These are phyloP conservation scores for Sisor rabdophorus DNA, from an alignment of 2,113 vertebrate genomes.

Conservation along the genomic window DNA sequence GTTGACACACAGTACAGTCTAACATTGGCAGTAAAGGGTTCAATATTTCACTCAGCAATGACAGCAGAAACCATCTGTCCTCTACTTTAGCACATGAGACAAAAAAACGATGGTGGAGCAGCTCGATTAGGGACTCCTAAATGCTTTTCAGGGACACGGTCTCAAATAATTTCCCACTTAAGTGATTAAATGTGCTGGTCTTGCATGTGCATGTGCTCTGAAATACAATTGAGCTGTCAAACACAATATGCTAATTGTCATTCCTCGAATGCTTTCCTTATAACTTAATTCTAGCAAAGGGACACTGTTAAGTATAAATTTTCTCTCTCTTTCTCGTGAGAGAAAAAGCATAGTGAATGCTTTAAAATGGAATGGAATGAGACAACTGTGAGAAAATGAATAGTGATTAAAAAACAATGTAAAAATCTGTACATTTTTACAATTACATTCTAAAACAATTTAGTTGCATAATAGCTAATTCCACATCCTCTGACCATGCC, in stretches of 20 bases:
- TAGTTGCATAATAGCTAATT: too few relatives aligned
- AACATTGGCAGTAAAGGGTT: background rate
- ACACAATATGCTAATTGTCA: slow-evolving; percentile 49
- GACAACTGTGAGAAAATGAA: background rate
- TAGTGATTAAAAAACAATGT: background rate
- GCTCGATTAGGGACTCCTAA: slow-evolving; percentile 28
- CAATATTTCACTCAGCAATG: background rate
- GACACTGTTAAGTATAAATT: slow-evolving; percentile 31
- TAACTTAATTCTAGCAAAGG: slow-evolving; percentile 41
- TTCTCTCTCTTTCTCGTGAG: slow-evolving; percentile 15
- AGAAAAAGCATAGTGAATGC: background rate
- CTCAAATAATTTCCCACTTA: slow-evolving; percentile 59
- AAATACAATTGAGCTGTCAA: slow-evolving; percentile 53
- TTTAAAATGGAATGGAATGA: background rate
- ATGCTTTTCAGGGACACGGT: slow-evolving; percentile 47
- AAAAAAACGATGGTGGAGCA: slow-evolving; percentile 5
- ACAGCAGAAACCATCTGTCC: slow-evolving; percentile 27
- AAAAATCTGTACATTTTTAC: background rate
- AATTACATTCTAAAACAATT: background rate
- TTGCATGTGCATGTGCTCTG: slow-evolving; percentile 24
- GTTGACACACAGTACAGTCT: background rate
- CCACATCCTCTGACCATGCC: background rate
- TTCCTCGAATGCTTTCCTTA: slow-evolving; percentile 36
- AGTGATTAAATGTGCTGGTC: slow-evolving; percentile 55
- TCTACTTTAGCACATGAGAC: slow-evolving; percentile 13